phyloP scores from a whole-genome alignment of 2,797 vertebrate species.

The Malurus splendens region DNA sequence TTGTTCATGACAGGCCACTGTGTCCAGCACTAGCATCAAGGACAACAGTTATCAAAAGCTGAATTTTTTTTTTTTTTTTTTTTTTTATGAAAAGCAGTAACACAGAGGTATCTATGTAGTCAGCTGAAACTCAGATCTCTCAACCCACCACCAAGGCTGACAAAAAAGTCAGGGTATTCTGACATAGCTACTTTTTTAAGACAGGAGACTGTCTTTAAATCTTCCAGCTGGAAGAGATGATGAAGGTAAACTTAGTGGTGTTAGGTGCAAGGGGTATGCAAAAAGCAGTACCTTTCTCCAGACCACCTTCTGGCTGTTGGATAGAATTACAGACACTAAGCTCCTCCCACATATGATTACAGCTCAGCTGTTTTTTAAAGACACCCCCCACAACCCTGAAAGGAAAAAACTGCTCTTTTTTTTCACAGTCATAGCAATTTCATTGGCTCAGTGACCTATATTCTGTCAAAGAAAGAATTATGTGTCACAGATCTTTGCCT shows the following conservation, averaged over 20 bases:
- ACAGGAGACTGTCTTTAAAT: slow-evolving; percentile 39
- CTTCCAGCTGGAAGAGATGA: slow-evolving; percentile 49
- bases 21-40: not conserved
- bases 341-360: slow-evolving; percentile 13
- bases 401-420: slow-evolving; percentile 22
- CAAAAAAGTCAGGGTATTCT: slow-evolving; percentile 26
- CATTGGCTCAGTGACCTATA: slow-evolving; percentile 8
- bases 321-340: slow-evolving; percentile 31
- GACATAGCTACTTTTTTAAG: slow-evolving; percentile 19
- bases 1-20: not conserved
- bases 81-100: slow-evolving; percentile 47
- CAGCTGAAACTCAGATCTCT: slow-evolving; percentile 40
- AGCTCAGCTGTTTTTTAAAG: not conserved
- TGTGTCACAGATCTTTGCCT: not conserved
- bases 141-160: slow-evolving; percentile 31
- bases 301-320: slow-evolving; percentile 34
- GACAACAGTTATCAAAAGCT: not conserved
- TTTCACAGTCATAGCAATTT: not conserved
- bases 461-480: slow-evolving; percentile 22
- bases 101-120: not conserved
- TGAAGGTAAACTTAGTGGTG: slow-evolving; percentile 22
- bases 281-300: not conserved
- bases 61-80: not conserved
- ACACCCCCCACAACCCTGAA: not conserved
- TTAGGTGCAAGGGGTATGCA: not conserved